Conservation (phyloP, 2,113 vertebrate genomes). For the Oreotrochilus melanogaster region DNA sequence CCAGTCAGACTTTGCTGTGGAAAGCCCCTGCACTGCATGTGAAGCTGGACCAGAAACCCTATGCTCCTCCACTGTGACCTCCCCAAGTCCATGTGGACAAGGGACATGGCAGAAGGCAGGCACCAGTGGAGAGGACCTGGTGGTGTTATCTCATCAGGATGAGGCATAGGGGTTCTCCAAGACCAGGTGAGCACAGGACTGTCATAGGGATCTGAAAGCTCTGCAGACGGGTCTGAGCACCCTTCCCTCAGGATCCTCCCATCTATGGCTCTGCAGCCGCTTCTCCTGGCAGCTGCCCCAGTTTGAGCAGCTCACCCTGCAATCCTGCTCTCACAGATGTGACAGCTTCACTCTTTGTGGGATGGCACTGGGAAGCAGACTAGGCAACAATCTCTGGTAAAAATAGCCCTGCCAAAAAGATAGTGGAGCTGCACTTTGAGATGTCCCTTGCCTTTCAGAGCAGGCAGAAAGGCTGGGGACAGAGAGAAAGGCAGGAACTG, state of each 20-base stretch:
- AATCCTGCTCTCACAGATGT: neutral
- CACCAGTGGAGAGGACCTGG: neutral
- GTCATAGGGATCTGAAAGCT: neutral
- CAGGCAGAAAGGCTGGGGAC: neutral
- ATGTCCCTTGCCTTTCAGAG: neutral
- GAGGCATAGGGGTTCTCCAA: neutral
- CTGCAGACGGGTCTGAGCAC: neutral
- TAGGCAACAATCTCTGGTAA: neutral
- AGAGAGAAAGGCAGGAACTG: neutral
- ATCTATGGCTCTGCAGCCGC: neutral
- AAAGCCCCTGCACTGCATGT: neutral
- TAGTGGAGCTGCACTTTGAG: neutral
- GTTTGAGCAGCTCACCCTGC: neutral
- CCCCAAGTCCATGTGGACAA: neutral
- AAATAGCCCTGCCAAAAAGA: constrained; percentile 29
- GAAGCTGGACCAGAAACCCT: neutral
- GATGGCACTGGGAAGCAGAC: neutral
- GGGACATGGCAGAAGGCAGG: neutral
- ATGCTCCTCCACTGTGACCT: neutral
- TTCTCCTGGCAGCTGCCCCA: neutral
- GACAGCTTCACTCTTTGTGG: neutral
- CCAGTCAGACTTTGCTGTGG: neutral
- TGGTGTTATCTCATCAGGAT: neutral
- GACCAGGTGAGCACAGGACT: accelerated
- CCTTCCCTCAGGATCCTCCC: neutral